A percentile compares a stretch with the other conserved stretches of the same genome.
Evolutionary conservation across 1,140 invertebrate genomes (phyloP).

Genomic region (Charaxes varanes): DNA sequence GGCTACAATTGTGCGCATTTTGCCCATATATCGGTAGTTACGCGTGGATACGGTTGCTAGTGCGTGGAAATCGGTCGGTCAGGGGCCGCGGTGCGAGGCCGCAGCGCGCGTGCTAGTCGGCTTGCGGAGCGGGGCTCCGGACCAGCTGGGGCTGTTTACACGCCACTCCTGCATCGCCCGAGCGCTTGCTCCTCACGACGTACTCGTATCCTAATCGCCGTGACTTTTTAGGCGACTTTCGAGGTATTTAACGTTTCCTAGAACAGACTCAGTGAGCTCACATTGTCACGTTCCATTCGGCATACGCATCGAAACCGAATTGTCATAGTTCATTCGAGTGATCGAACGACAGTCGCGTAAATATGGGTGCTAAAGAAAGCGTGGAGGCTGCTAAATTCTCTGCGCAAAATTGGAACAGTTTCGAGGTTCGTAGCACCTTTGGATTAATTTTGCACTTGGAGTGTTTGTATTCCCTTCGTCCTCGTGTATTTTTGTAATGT

Average conservation of each 20-base stretch:
- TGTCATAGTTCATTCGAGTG: conserved; percentile 66
- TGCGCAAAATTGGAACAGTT: conserved; percentile 83
- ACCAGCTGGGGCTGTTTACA: conserved; percentile 65
- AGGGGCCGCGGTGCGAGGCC: conserved; percentile 25
- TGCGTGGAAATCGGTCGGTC: conserved; percentile 10
- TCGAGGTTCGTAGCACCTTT: conserved; percentile 78
- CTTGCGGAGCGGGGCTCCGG: conserved; percentile 29
- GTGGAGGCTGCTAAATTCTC: conserved; percentile 83
- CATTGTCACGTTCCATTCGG: conserved; percentile 57
- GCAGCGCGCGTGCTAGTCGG: conserved; percentile 27
- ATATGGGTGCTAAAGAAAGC: conserved; percentile 83
- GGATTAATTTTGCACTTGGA: conserved; percentile 69
- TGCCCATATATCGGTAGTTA: conserved; percentile 23
- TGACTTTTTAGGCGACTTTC: conserved; percentile 61
- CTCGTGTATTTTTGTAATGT: conserved; percentile 56
- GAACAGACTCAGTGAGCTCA: conserved; percentile 47
- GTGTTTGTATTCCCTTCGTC: conserved; percentile 66
- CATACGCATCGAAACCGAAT: conserved; percentile 60
- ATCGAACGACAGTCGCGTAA: conserved; percentile 61
- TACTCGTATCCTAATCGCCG: conserved; percentile 61
- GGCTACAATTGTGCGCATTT: conserved; percentile 53
- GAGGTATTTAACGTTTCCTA: conserved; percentile 67
- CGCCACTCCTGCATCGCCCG: conserved; percentile 47
- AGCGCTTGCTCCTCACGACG: conserved; percentile 47
- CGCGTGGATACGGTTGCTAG: conserved; percentile 20